Conservation (phyloP, 2,113 vertebrate genomes). For the Platycercus adscitus region DNA sequence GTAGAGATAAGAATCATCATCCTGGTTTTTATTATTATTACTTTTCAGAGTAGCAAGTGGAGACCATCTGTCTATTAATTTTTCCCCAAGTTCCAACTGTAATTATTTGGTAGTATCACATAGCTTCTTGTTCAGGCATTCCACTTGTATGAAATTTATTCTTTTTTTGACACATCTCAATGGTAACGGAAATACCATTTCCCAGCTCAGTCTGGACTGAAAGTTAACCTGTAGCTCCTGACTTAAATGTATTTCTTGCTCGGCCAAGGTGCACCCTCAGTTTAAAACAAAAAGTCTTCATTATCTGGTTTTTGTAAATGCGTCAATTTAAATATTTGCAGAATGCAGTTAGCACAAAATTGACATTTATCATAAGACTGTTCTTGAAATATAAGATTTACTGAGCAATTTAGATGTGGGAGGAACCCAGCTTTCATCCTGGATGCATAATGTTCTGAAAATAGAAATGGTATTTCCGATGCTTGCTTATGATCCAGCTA, state of each 20-base stretch:
- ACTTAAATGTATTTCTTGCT: not conserved
- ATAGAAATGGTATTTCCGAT: conserved; percentile 66
- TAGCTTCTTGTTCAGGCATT: not conserved
- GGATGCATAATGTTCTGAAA: conserved; percentile 58
- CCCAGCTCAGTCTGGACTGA: not conserved
- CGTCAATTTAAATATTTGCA: conserved; percentile 30
- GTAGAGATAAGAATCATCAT: not conserved
- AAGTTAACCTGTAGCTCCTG: not conserved
- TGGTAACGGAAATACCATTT: not conserved
- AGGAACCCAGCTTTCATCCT: conserved; percentile 55
- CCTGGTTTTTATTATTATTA: not conserved
- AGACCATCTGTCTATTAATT: conserved; percentile 34
- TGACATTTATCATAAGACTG: conserved; percentile 47
- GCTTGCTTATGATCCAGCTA: conserved; percentile 52
- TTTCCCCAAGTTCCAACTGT: not conserved
- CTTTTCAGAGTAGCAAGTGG: not conserved
- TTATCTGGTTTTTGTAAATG: not conserved
- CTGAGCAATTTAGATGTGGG: conserved; percentile 57
- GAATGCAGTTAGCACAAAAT: conserved; percentile 29
- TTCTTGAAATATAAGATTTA: conserved; percentile 55
- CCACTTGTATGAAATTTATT: not conserved
- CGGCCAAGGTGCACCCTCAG: not conserved
- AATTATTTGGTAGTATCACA: conserved; percentile 40
- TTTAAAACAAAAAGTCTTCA: not conserved
- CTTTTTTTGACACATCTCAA: not conserved